Percentiles rank a stretch among this genome's conserved stretches.
These are phyloP conservation scores for Odontophorus gujanensis DNA, from an alignment of 2,113 vertebrate species.

Conservation along the genomic window DNA sequence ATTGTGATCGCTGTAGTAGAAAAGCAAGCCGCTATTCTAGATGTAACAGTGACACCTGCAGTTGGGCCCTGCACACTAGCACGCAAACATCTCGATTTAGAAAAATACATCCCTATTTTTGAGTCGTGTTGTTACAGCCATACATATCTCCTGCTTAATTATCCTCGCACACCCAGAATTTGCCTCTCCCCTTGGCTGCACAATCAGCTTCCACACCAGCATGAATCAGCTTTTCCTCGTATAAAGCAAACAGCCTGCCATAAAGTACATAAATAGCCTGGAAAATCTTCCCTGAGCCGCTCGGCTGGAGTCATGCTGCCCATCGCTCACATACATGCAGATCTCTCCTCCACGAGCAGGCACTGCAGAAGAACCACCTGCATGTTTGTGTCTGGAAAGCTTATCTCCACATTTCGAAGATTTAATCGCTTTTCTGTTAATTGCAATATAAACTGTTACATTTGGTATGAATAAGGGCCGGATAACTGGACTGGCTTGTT, in stretches of 20 bases:
- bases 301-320: not conserved
- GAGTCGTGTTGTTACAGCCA: not conserved
- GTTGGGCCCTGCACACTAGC: constrained; percentile 43
- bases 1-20: not conserved
- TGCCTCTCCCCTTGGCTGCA: constrained; percentile 24
- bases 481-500: not conserved
- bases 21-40: constrained; percentile 65
- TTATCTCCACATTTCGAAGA: not conserved
- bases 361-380: not conserved
- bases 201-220: constrained; percentile 34
- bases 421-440: not conserved
- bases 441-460: not conserved
- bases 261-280: constrained; percentile 18
- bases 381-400: not conserved
- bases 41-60: constrained; percentile 84
- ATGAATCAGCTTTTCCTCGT: constrained; percentile 53
- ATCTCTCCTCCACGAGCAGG: not conserved
- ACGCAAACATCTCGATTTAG: accelerated
- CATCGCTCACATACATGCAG: not conserved
- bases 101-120: not conserved
- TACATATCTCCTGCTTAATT: not conserved
- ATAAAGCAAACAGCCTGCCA: not conserved
- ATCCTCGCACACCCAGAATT: not conserved
- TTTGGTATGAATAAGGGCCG: not conserved
- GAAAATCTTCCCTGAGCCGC: constrained; percentile 19